Evolutionary conservation across 2,113 vertebrate genomes (phyloP).

Genomic region (Chelonoidis abingdonii): DNA sequence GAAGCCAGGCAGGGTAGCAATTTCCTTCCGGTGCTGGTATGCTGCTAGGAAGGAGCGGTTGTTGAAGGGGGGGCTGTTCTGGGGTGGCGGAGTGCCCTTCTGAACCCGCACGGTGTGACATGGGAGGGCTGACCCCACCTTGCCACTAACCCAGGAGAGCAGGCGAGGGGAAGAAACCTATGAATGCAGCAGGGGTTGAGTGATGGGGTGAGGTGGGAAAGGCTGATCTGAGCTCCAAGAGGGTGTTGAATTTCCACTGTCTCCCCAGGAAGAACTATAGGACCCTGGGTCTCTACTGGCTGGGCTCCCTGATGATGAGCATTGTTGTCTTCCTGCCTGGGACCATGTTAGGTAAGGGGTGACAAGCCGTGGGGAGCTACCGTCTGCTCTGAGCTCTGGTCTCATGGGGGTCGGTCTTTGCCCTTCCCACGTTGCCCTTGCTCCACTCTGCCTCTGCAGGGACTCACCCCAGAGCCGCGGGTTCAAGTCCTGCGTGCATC

Average conservation of each 20-base stretch:
- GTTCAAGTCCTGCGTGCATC: background rate
- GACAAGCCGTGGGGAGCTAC: background rate
- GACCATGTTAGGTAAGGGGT: constrained; percentile 86
- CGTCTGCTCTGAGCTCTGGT: background rate
- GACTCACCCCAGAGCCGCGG: background rate
- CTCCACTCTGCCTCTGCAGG: background rate
- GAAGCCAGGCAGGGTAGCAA: background rate
- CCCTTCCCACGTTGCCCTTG: background rate
- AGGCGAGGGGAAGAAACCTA: background rate
- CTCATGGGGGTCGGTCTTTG: background rate
- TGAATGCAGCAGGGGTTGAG: background rate
- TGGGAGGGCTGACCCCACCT: too few species aligned
- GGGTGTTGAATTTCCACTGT: background rate
- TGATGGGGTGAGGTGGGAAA: background rate
- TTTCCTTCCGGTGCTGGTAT: background rate
- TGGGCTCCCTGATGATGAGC: constrained; percentile 89
- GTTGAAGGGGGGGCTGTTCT: background rate
- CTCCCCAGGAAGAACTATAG: constrained; percentile 85
- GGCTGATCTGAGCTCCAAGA: background rate
- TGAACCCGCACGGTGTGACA: too few species aligned
- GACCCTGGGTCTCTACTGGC: constrained; percentile 90
- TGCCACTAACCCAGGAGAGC: too few species aligned
- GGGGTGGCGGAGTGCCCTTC: too few species aligned
- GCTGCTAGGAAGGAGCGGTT: too few species aligned
- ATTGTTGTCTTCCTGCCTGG: constrained; percentile 88